Conservation (phyloP, 2,888 invertebrate genomes). For the Dryocosmus kuriphilus region DNA sequence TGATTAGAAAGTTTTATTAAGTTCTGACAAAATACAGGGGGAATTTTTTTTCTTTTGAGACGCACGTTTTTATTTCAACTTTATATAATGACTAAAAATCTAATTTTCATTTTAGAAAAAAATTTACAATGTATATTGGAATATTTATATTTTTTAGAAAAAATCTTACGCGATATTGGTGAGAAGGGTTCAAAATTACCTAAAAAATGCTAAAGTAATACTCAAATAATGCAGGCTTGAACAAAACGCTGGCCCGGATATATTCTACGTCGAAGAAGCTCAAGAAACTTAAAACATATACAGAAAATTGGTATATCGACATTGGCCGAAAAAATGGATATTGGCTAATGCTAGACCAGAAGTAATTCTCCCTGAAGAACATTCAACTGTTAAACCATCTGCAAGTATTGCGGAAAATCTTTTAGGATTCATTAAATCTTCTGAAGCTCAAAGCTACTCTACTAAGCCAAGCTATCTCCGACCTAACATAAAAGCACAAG, state of each 20-base stretch:
- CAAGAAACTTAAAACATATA: slow-evolving; percentile 90
- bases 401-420: slow-evolving; percentile 76
- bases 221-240: slow-evolving; percentile 77
- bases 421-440: slow-evolving; percentile 72
- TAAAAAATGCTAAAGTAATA: no score
- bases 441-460: slow-evolving; percentile 74
- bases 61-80: no score
- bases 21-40: no score
- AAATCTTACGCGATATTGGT: no score
- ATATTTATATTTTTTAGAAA: no score
- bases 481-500: slow-evolving; percentile 75
- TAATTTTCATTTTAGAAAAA: no score
- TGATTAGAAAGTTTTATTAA: no score
- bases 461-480: slow-evolving; percentile 61
- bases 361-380: slow-evolving; percentile 75
- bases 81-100: no score
- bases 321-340: slow-evolving; percentile 84
- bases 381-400: slow-evolving; percentile 61
- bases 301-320: slow-evolving; percentile 87
- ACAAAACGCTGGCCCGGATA: slow-evolving; percentile 84
- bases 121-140: no score
- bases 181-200: no score
- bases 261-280: slow-evolving; percentile 94
- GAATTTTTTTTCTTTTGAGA: no score
- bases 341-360: slow-evolving; percentile 84